A percentile compares a stretch with the other conserved stretches of the same genome.
Evolutionary conservation across 2,888 invertebrate species (phyloP).

Genomic region (Tetrapedia diversipes): DNA sequence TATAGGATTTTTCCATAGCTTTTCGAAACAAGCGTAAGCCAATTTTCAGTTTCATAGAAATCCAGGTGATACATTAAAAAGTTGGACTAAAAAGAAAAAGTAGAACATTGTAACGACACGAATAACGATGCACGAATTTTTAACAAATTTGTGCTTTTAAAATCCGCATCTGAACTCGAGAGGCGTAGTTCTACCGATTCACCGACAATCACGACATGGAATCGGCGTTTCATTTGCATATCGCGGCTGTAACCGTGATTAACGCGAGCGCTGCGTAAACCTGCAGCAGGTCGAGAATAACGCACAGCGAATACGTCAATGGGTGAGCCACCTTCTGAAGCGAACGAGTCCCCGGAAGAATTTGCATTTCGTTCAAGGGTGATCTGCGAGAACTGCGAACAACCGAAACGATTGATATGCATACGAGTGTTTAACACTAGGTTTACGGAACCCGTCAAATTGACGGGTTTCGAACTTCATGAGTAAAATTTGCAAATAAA

Average conservation of each 20-base stretch:
- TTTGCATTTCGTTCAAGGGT: slow-evolving; percentile 1
- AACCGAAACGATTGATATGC: slow-evolving; percentile 23
- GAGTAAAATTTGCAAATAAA: too few relatives aligned
- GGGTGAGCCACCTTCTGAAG: background rate
- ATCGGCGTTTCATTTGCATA: slow-evolving; percentile 4
- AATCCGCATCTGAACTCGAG: background rate
- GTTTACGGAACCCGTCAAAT: slow-evolving; percentile 15
- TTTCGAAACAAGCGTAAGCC: too few relatives aligned
- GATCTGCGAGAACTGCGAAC: slow-evolving; percentile 39
- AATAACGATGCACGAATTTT: too few relatives aligned
- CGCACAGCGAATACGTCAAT: background rate
- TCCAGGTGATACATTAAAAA: too few relatives aligned
- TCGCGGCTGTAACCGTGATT: slow-evolving; percentile 8
- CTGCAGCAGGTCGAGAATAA: background rate
- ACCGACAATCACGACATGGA: background rate
- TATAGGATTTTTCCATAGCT: too few relatives aligned
- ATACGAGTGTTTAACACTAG: too few relatives aligned
- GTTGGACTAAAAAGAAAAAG: too few relatives aligned
- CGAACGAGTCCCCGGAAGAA: background rate
- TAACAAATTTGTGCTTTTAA: background rate
- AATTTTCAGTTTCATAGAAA: too few relatives aligned
- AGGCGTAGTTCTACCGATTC: background rate
- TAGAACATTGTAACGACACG: too few relatives aligned
- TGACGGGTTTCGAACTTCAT: too few relatives aligned
- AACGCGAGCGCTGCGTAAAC: background rate